Conservation (phyloP, 1,140 invertebrate species). For the Orchestia grillus region DNA sequence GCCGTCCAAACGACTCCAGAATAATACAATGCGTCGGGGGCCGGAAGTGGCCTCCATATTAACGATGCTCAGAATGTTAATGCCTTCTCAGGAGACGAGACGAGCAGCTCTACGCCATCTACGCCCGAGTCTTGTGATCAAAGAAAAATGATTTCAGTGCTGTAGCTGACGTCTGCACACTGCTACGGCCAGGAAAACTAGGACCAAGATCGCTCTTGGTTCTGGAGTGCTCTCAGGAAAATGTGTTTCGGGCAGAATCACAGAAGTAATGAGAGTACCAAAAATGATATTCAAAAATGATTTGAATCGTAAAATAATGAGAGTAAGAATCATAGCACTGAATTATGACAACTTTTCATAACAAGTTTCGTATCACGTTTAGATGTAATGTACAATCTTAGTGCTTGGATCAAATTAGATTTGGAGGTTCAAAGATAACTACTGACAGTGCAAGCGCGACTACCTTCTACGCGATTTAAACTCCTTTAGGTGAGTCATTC, state of each 20-base stretch:
- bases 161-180: neutral
- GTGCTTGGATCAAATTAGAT: neutral
- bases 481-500: neutral
- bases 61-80: slow-evolving; percentile 24
- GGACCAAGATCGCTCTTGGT: neutral
- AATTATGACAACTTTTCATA: neutral
- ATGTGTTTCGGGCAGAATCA: neutral
- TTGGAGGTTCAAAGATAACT: neutral
- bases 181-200: neutral
- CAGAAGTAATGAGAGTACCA: neutral
- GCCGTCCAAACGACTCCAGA: neutral
- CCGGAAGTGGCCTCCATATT: slow-evolving; percentile 1
- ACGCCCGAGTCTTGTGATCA: neutral
- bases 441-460: neutral
- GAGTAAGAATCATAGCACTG: neutral
- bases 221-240: neutral
- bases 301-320: neutral
- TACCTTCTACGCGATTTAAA: neutral
- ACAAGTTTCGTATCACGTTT: no score
- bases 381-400: no score
- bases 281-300: neutral
- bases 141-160: neutral
- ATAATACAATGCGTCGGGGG: neutral
- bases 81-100: neutral
- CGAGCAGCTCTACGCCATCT: neutral